Percentiles rank a stretch among this genome's conserved stretches.
Conservation (phyloP, 2,888 invertebrate species). For the Oscheius sp. region DNA sequence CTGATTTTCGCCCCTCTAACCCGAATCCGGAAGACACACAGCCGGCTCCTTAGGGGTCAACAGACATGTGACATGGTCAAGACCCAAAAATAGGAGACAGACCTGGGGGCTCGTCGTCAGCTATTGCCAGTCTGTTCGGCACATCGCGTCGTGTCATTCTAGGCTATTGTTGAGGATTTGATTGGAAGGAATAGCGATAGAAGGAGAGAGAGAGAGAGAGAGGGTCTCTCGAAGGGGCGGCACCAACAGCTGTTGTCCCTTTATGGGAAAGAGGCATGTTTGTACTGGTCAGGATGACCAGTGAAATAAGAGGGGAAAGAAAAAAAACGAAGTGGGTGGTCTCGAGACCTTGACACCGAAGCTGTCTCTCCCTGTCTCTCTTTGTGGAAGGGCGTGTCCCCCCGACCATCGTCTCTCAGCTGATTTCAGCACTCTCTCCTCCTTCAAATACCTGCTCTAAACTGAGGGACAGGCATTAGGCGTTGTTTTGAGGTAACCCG, state of each 20-base stretch:
- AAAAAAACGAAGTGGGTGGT: no score
- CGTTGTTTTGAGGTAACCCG: conserved; percentile 30
- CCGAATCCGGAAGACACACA: neutral
- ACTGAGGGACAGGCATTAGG: no score
- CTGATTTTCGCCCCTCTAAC: conserved; percentile 6
- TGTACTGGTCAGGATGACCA: no score
- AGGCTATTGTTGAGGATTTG: conserved; percentile 8
- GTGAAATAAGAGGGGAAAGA: no score
- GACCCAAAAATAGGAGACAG: neutral
- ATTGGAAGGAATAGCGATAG: neutral
- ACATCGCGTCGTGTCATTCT: conserved; percentile 42
- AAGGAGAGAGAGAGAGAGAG: neutral
- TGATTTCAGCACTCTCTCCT: no score
- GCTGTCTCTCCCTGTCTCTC: no score
- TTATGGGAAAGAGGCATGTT: neutral
- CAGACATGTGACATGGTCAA: neutral
- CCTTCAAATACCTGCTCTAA: no score
- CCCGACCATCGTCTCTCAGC: no score
- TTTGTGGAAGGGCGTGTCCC: no score
- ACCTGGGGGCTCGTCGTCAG: conserved; percentile 58
- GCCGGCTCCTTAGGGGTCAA: neutral
- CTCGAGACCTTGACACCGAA: no score
- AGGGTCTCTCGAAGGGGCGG: neutral
- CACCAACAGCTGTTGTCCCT: neutral
- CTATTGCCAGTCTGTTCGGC: conserved; percentile 52